These are phyloP conservation scores for Beroe forskalii DNA, from an alignment of 37 sponge, comb jelly and placozoan genomes.

Conservation along the genomic window DNA sequence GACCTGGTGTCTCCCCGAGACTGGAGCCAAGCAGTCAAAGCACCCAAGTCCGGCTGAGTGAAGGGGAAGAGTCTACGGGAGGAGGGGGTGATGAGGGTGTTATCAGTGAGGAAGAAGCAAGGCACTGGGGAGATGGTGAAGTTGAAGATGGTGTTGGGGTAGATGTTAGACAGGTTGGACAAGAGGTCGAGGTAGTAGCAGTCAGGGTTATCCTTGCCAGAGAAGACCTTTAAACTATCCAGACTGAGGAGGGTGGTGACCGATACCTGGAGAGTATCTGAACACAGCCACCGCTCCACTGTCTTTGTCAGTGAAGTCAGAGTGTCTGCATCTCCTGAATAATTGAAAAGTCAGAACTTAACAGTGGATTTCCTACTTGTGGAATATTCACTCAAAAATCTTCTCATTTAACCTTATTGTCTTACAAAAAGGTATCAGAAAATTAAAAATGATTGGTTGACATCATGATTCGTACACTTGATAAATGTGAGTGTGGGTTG, in stretches of 20 bases:
- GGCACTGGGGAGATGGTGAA: neutral
- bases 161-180: slow-evolving; percentile 10
- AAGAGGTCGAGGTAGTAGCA: slow-evolving; percentile 32
- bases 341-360: neutral
- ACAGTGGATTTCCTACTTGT: neutral
- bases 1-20: slow-evolving; percentile 46
- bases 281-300: slow-evolving; percentile 21
- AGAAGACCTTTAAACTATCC: neutral
- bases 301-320: neutral
- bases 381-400: neutral
- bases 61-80: neutral
- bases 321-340: slow-evolving; percentile 19
- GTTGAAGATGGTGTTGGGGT: slow-evolving; percentile 56
- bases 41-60: neutral
- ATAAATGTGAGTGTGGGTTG: too few relatives aligned
- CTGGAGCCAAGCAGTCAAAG: slow-evolving; percentile 16
- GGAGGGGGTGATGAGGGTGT: slow-evolving; percentile 48
- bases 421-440: too few relatives aligned
- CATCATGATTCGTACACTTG: too few relatives aligned
- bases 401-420: too few relatives aligned
- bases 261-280: neutral
- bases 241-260: slow-evolving; percentile 18
- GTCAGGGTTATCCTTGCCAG: slow-evolving; percentile 23
- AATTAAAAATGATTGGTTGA: too few relatives aligned
- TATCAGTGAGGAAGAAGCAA: slow-evolving; percentile 22